Conservation (phyloP, 2,113 vertebrate genomes). For the Jaculus jaculus region DNA sequence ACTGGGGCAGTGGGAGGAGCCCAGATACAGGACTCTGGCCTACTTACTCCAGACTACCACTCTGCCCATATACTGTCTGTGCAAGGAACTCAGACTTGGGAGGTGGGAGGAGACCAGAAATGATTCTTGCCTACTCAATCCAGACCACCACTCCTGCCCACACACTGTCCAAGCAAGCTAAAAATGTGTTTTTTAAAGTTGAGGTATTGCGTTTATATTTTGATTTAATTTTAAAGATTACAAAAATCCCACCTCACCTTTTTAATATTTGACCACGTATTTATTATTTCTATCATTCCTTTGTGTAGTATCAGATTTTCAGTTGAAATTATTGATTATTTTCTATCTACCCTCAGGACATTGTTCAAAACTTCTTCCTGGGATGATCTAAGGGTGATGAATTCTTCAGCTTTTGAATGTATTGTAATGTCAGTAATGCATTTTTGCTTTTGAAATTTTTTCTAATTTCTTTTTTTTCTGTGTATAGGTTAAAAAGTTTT, state of each 20-base stretch:
- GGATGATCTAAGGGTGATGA: background rate
- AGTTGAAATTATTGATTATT: background rate
- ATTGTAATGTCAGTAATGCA: background rate
- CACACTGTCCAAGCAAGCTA: too few relatives aligned
- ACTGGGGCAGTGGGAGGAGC: too few relatives aligned
- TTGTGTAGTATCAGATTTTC: background rate
- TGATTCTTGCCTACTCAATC: too few relatives aligned
- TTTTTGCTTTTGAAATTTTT: background rate
- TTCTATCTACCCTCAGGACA: background rate
- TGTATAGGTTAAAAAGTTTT: background rate
- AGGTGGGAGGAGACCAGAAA: too few relatives aligned
- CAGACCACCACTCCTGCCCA: too few relatives aligned
- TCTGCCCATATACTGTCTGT: too few relatives aligned
- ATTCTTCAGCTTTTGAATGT: background rate
- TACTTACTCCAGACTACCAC: too few relatives aligned
- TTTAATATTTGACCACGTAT: background rate
- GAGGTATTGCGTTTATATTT: background rate
- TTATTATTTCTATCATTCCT: slow-evolving; percentile 13
- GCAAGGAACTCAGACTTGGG: too few relatives aligned
- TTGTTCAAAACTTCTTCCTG: background rate
- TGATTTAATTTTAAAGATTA: background rate
- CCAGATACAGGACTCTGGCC: too few relatives aligned
- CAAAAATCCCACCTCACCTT: background rate
- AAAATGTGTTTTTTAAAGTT: background rate
- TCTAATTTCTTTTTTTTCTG: background rate